Evolutionary conservation across 2,797 vertebrate species (phyloP), one percentile per base, ranked within the genome.

Genomic region (Melanogrammus aeglefinus): DNA sequence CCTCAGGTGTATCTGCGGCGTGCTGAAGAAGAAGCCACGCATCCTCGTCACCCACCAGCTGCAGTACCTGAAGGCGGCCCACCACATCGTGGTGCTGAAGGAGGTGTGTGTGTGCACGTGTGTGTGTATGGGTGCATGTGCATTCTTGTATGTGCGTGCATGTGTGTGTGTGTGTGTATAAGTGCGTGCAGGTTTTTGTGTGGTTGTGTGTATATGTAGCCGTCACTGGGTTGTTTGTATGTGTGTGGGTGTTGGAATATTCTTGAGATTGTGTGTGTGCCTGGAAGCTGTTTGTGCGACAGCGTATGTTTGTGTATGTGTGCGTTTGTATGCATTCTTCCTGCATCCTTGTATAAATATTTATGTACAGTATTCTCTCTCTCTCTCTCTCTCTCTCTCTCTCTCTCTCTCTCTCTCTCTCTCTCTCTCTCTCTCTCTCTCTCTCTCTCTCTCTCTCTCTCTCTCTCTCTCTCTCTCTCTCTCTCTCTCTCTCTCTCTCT

Each of bases 1-100:
- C 82, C 87, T n/a, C 86, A 99, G 98, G 84, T 99, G 98, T 86
- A 97, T 99, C 84, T 96, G 96, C 92, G 96, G 97, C 75, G 90
- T 97, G 44, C 89, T 99, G 79, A 94, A 91, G 73, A 94, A 96
- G 87, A 99, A 99, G 87, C 91, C 96, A 75, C 94, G 94, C 47
- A 94, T 99, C 90, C 93, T 99, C 80, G 97, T 99, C 57, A 99
- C 97, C 73, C 97, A 99, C 80, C 98, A 99, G 78, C 88, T 99
- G 47, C 98, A 99, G 29, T 99, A 96, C 89, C 94, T 99, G 33
- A 96, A 92, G 86, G 94, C 95, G 80, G 96, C 96, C 33, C 95
- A 94, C 91, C 94, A 97, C 83, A 99, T 99, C 83, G 79, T 99
- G 18, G 96, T 98, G 88, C 77, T 99, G 72, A 99, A 97, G 91